Evolutionary conservation across 2,113 vertebrate species (phyloP).

Genomic region (Callithrix jacchus): DNA sequence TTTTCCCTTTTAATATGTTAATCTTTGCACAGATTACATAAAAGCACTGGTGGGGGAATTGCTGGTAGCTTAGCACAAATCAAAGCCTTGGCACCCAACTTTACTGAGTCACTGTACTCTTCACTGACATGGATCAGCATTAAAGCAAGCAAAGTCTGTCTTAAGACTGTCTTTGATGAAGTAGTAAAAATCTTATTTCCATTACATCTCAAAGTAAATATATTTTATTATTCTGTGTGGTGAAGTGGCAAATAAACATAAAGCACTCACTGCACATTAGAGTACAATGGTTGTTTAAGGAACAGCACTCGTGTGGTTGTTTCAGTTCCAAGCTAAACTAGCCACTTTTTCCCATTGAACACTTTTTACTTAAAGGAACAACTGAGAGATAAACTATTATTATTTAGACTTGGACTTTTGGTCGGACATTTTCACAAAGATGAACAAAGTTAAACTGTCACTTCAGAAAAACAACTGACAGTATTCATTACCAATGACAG

Average conservation of each 20-base stretch:
- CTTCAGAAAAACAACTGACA: neutral
- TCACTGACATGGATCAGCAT: neutral
- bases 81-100: neutral
- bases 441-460: neutral
- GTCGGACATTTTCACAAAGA: neutral
- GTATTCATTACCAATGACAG: neutral
- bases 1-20: too few relatives aligned
- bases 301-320: neutral
- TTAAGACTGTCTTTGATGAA: neutral
- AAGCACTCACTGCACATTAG: neutral
- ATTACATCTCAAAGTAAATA: neutral
- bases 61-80: neutral
- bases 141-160: neutral
- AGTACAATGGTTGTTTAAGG: neutral
- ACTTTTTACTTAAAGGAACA: neutral
- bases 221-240: neutral
- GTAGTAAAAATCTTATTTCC: neutral
- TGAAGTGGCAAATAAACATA: neutral
- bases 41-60: neutral
- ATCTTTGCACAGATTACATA: neutral
- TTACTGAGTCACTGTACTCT: neutral
- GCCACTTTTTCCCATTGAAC: neutral
- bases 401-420: neutral
- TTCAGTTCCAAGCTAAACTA: neutral
- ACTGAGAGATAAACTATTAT: neutral